Base-by-base conservation (phyloP, 2,113 vertebrate genomes). In the Hipposideros armiger region DNA sequence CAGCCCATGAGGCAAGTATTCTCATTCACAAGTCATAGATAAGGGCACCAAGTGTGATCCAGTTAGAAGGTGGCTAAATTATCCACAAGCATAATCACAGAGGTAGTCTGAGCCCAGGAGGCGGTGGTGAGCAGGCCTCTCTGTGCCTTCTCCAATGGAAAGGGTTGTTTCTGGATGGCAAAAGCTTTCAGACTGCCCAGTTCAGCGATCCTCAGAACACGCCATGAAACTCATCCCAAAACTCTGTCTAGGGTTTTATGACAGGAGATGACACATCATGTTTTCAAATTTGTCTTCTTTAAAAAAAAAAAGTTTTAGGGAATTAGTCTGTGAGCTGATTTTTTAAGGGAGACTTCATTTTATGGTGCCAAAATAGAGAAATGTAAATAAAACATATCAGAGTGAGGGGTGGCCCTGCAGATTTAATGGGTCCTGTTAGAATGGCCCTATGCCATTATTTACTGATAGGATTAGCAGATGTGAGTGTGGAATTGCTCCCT, bases 401-500 rank as follows among this genome's bases (percentile, higher is more conserved):
- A 3, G 42, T 13, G 17, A 70, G 80, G 77, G n/a, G 42, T 7
- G 42, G 82, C 26, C 69, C 70, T 17, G 17, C 16, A 8, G 69
- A 24, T 22, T 24, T 64, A 26, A 78, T 1, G 5, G 47, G 80
- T 3, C 19, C 19, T 62, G 80, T 54, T 73, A 77, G 74, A 95
- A 62, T 5, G 62, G 91, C 84, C 84, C 76, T 2, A 45, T 9
- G 92, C 66, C 96, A 88, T 82, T 82, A 95, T 87, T 94, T 83
- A 95, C 95, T 19, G 40, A 94, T 20, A 80, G 95, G 74, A 91
- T 97, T 96, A 96, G 8, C 60, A 95, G 96, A 0, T 77, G 64
- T 54, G 17, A 96, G 94, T 60, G 22, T 13, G 22, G 70, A 95
- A 85, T 58, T 45, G 90, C 56, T 87, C 95, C 90, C 96, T 74